Evolutionary conservation across 2,797 vertebrate genomes (phyloP).

Genomic region (Dendrocincla tyrannina): DNA sequence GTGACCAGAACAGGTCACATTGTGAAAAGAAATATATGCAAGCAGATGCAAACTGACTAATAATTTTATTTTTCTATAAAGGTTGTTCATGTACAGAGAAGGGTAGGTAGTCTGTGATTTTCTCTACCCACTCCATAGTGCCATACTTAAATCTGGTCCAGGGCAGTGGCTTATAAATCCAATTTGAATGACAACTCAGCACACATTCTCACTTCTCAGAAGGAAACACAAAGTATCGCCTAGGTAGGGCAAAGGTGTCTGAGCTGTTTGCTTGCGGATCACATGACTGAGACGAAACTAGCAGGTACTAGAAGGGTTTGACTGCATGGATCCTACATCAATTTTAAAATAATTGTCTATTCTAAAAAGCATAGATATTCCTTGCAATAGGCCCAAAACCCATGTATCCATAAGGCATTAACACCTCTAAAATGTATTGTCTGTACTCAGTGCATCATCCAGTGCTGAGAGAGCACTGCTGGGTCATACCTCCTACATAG

Average conservation of each 20-base stretch:
- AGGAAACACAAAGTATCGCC: background rate
- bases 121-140: background rate
- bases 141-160: background rate
- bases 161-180: background rate
- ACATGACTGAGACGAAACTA: background rate
- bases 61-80: background rate
- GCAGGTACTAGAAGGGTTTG: background rate
- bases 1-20: background rate
- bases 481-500: background rate
- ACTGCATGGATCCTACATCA: background rate
- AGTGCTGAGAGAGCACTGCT: accelerated
- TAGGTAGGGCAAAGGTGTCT: background rate
- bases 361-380: background rate
- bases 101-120: background rate
- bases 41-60: background rate
- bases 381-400: background rate
- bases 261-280: background rate
- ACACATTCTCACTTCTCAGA: background rate
- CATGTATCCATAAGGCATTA: background rate
- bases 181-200: background rate
- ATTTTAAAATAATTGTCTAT: background rate
- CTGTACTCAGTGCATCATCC: background rate
- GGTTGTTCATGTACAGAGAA: background rate
- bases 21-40: background rate
- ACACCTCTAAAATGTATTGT: background rate